These are phyloP conservation scores for Stenoptilia bipunctidactyla DNA, from an alignment of 2,888 invertebrate genomes.

Conservation along the genomic window DNA sequence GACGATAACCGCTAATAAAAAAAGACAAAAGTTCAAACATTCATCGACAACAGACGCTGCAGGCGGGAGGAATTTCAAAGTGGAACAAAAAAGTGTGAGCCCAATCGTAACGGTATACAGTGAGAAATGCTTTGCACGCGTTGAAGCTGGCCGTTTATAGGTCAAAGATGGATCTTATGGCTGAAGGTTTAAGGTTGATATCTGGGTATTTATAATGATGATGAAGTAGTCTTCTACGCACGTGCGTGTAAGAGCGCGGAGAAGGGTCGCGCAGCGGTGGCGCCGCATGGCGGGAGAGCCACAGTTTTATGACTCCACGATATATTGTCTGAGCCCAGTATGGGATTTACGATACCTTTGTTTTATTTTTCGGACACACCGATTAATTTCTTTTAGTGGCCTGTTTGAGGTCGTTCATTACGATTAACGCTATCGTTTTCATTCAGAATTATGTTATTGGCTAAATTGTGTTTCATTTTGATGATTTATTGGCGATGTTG, in stretches of 20 bases:
- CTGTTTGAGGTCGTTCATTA: slow-evolving; percentile 31
- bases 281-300: slow-evolving; percentile 63
- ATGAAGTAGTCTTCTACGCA: slow-evolving; percentile 32
- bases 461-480: too few species aligned
- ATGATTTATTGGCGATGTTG: too few species aligned
- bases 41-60: slow-evolving; percentile 48
- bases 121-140: slow-evolving; percentile 44
- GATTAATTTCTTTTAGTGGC: slow-evolving; percentile 54
- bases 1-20: slow-evolving; percentile 58
- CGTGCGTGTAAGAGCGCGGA: slow-evolving; percentile 44
- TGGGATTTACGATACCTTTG: slow-evolving; percentile 60
- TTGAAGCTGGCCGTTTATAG: slow-evolving; percentile 13
- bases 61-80: slow-evolving; percentile 46
- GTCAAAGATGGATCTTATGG: slow-evolving; percentile 27
- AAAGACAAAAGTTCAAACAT: slow-evolving; percentile 64
- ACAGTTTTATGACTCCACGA: slow-evolving; percentile 60
- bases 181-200: slow-evolving; percentile 28
- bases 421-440: slow-evolving; percentile 31
- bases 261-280: slow-evolving; percentile 28
- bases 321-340: slow-evolving; percentile 60
- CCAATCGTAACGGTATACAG: slow-evolving; percentile 51
- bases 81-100: slow-evolving; percentile 46
- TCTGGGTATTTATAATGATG: slow-evolving; percentile 25
- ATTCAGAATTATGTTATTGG: slow-evolving; percentile 23
- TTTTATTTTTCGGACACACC: slow-evolving; percentile 53